phyloP scores from a whole-genome alignment of 2,113 vertebrate species.

The Tetrao urogallus region DNA sequence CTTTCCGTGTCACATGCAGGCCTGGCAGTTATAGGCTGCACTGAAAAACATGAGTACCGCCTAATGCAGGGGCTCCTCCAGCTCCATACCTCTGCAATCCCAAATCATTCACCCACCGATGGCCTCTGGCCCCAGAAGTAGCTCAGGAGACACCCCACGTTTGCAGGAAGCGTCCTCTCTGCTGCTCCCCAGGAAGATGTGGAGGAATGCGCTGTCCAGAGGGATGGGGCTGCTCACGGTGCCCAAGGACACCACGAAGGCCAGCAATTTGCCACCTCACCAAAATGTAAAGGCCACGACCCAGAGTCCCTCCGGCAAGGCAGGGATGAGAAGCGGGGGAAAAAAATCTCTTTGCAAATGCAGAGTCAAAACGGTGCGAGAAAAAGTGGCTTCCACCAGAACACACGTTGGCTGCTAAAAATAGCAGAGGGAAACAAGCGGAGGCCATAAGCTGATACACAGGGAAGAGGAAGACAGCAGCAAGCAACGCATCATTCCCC shows the following conservation, averaged over 20 bases:
- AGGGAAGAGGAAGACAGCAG: background rate
- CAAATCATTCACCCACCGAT: background rate
- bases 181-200: rapidly evolving
- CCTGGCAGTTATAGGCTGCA: rapidly evolving
- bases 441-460: background rate
- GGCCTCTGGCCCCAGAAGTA: background rate
- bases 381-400: background rate
- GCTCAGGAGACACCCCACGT: rapidly evolving
- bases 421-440: background rate
- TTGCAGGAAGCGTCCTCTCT: rapidly evolving
- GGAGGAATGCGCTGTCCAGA: background rate
- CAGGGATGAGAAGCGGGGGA: background rate
- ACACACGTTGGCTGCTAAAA: background rate
- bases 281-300: background rate
- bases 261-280: background rate
- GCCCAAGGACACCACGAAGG: background rate
- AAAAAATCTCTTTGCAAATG: background rate
- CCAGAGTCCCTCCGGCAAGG: background rate
- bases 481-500: rapidly evolving
- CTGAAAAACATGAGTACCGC: background rate
- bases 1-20: background rate
- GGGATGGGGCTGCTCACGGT: background rate
- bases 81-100: background rate
- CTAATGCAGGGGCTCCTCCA: background rate
- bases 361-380: background rate